Evolutionary conservation across 2,113 vertebrate species (phyloP).

Genomic region (Eretmodus cyanostictus): DNA sequence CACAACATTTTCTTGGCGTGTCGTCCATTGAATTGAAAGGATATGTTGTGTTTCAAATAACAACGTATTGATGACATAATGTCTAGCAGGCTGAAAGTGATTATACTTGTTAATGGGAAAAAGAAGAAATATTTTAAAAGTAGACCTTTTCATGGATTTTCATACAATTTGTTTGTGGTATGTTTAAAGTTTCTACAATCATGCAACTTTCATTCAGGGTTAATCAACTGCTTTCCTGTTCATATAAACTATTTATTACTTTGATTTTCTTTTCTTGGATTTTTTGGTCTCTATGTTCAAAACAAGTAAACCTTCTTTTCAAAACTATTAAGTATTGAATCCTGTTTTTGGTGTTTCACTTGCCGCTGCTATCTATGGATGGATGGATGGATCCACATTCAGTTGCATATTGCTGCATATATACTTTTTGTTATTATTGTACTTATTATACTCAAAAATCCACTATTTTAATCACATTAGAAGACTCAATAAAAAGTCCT

Average conservation of each 20-base stretch:
- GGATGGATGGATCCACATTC: not conserved
- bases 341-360: not conserved
- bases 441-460: not conserved
- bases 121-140: not conserved
- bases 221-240: not conserved
- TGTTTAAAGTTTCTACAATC: not conserved
- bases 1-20: not conserved
- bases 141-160: not conserved
- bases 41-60: not conserved
- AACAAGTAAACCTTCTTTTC: not conserved
- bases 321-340: not conserved
- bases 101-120: not conserved
- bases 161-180: not conserved
- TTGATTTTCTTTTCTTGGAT: not conserved
- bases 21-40: not conserved
- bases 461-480: not conserved
- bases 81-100: not conserved
- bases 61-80: not conserved
- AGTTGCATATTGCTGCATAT: not conserved
- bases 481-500: not conserved
- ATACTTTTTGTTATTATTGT: not conserved
- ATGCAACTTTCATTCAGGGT: not conserved
- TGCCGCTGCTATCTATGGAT: accelerated
- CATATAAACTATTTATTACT: not conserved
- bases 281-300: not conserved